Percentiles rank a stretch among this genome's conserved stretches.
Evolutionary conservation across 92 coral and sea anemone species (phyloP).

Genomic region (Phymanthus crucifer): DNA sequence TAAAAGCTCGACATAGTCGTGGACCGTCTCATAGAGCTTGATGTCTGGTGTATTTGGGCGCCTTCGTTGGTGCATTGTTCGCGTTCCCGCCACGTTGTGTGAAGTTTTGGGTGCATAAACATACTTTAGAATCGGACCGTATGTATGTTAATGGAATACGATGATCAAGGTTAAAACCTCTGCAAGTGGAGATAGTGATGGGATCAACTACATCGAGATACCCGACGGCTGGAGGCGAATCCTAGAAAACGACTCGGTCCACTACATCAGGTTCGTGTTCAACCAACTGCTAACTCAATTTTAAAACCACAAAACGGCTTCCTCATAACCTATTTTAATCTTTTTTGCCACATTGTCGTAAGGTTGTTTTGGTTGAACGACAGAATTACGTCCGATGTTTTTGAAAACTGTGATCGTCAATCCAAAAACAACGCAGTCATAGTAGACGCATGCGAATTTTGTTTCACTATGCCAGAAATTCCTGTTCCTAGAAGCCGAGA

Average conservation of each 20-base stretch:
- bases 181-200: constrained; percentile 62
- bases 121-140: constrained; percentile 26
- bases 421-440: not conserved
- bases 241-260: constrained; percentile 86
- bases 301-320: not conserved
- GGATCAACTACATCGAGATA: constrained; percentile 73
- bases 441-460: not conserved
- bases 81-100: constrained; percentile 67
- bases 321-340: not conserved
- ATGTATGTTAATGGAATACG: constrained; percentile 68
- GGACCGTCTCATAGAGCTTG: constrained; percentile 25
- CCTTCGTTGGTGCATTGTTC: constrained; percentile 45
- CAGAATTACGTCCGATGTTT: not conserved
- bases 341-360: not conserved
- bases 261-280: constrained; percentile 83
- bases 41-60: constrained; percentile 40
- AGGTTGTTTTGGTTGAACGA: constrained; percentile 17
- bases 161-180: constrained; percentile 60
- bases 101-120: constrained; percentile 30
- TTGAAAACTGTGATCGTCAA: not conserved
- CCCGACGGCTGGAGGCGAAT: constrained; percentile 97
- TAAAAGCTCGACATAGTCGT: constrained; percentile 25
- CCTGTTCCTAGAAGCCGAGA: not conserved
- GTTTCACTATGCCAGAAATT: not conserved
- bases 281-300: constrained; percentile 8